Percentiles rank a stretch among this genome's conserved stretches.
Evolutionary conservation across 2,888 invertebrate species (phyloP).

Genomic region (Chloromyia formosa): DNA sequence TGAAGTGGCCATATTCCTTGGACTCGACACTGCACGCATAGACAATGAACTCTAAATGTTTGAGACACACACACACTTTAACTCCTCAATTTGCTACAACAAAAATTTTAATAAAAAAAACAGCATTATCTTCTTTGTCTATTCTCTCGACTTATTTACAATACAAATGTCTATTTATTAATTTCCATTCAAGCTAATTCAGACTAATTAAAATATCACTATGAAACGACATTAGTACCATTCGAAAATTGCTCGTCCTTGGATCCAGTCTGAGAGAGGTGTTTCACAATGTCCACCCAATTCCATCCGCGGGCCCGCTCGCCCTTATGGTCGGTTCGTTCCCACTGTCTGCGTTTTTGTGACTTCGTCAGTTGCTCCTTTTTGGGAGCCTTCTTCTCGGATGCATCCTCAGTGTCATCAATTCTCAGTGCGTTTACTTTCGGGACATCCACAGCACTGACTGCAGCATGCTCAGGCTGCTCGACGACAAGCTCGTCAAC

Average conservation of each 20-base stretch:
- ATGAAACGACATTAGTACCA: neutral
- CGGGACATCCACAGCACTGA: slow-evolving; percentile 52
- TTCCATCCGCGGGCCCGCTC: slow-evolving; percentile 90
- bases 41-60: no score
- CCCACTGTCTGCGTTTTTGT: slow-evolving; percentile 90
- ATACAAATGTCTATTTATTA: neutral
- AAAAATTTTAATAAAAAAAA: no score
- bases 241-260: slow-evolving; percentile 24
- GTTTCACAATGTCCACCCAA: slow-evolving; percentile 97
- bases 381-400: slow-evolving; percentile 70
- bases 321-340: slow-evolving; percentile 81
- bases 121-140: neutral
- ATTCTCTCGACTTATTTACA: neutral
- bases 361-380: slow-evolving; percentile 90
- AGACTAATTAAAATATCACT: neutral
- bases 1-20: no score
- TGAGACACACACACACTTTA: no score
- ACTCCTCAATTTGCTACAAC: no score
- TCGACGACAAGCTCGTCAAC: slow-evolving; percentile 73
- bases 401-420: slow-evolving; percentile 57
- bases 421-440: slow-evolving; percentile 59
- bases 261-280: slow-evolving; percentile 79
- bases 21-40: no score
- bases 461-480: slow-evolving; percentile 69
- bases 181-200: neutral